Conservation (phyloP, 2,888 invertebrate species). For the Cinara cedri region DNA sequence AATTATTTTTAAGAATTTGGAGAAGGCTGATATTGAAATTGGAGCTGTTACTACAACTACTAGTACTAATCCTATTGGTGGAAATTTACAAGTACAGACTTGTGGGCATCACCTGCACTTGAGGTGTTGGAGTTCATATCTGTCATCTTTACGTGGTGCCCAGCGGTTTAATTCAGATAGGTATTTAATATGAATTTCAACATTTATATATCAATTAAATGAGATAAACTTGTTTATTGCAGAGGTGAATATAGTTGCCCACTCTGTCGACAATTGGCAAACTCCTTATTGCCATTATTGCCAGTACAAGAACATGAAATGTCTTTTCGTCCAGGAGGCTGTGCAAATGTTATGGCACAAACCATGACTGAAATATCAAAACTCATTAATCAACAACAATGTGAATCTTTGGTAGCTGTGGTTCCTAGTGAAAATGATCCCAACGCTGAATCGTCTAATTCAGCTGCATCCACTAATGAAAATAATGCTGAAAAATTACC, state of each 20-base stretch:
- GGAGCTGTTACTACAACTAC: conserved; percentile 76
- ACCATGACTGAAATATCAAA: not conserved
- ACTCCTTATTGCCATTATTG: conserved; percentile 83
- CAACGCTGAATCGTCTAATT: not conserved
- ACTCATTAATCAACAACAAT: conserved; percentile 2
- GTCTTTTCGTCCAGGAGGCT: not conserved
- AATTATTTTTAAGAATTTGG: conserved; percentile 41
- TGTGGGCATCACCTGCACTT: conserved; percentile 97
- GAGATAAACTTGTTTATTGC: conserved; percentile 60
- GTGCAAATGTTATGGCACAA: not conserved
- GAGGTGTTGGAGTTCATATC: conserved; percentile 90
- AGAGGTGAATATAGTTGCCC: conserved; percentile 93
- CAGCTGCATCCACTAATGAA: not conserved
- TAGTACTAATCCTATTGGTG: conserved; percentile 70
- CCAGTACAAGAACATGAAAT: not conserved
- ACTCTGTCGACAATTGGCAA: conserved; percentile 88
- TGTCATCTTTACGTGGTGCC: conserved; percentile 80
- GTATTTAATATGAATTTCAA: conserved; percentile 61
- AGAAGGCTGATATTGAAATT: conserved; percentile 58
- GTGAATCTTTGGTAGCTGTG: not conserved
- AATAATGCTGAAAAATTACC: no score
- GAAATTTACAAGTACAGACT: conserved; percentile 90
- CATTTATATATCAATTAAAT: not conserved
- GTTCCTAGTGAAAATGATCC: not conserved
- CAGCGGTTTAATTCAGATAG: conserved; percentile 76